Percentiles rank a stretch among this genome's conserved stretches.
phyloP scores from a whole-genome alignment of 2,888 invertebrate genomes.

The Spisula subtruncata region DNA sequence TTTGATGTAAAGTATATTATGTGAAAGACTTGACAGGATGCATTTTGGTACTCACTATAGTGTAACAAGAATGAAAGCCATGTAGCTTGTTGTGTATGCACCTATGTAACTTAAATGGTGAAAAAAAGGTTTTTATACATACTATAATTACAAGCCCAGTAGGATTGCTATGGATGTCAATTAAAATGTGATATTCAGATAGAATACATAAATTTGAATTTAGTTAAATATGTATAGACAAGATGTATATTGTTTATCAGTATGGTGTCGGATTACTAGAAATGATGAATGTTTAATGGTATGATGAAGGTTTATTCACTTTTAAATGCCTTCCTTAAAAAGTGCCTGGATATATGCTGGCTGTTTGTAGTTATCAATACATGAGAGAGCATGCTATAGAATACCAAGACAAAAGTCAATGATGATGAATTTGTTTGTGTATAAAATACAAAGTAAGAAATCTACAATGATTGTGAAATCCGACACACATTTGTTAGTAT shows the following conservation, averaged over 20 bases:
- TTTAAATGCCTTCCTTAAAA: conserved; percentile 38
- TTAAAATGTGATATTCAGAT: not conserved
- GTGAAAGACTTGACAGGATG: no score
- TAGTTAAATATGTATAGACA: not conserved
- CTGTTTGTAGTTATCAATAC: conserved; percentile 2
- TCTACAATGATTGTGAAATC: conserved; percentile 17
- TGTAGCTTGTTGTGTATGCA: not conserved
- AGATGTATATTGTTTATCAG: not conserved
- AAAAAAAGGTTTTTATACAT: not conserved
- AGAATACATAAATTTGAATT: not conserved
- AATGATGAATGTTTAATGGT: conserved; percentile 4
- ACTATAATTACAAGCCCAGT: not conserved
- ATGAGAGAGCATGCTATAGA: not conserved
- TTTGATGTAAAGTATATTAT: no score
- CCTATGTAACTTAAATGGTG: not conserved
- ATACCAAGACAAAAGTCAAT: no score
- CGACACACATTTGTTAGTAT: not conserved
- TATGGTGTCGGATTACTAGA: not conserved
- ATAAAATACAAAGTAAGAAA: not conserved
- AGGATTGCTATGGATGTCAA: not conserved
- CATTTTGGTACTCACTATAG: no score
- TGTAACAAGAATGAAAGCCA: not conserved
- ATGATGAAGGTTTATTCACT: conserved; percentile 32
- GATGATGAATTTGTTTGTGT: no score
- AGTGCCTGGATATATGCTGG: conserved; percentile 36